These are phyloP conservation scores for Papilio aristodemus DNA, from an alignment of 1,140 invertebrate genomes.

Conservation along the genomic window DNA sequence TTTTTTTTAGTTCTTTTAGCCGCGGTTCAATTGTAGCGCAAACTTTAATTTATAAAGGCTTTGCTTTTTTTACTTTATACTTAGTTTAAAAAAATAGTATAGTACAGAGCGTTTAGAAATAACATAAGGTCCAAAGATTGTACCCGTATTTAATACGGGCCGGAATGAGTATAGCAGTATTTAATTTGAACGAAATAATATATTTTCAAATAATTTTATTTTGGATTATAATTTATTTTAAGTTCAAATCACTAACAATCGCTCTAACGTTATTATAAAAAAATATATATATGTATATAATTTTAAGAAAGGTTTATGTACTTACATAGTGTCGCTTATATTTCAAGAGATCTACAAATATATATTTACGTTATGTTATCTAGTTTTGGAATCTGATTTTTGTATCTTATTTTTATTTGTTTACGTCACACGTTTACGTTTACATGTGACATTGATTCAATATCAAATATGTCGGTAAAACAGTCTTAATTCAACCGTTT, in stretches of 20 bases:
- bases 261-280: constrained; percentile 49
- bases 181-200: constrained; percentile 50
- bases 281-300: too few relatives aligned
- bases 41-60: constrained; percentile 59
- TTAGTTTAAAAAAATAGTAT: constrained; percentile 51
- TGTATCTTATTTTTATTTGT: constrained; percentile 22
- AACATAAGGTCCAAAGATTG: constrained; percentile 74
- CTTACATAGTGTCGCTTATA: constrained; percentile 61
- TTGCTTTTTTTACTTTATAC: constrained; percentile 45
- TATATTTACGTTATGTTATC: constrained; percentile 53
- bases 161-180: constrained; percentile 66
- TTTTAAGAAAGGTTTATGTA: constrained; percentile 73
- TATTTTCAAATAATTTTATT: constrained; percentile 45
- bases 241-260: constrained; percentile 71
- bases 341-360: constrained; percentile 54
- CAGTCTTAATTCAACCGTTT: background rate
- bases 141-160: constrained; percentile 57
- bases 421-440: too few relatives aligned
- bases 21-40: constrained; percentile 51
- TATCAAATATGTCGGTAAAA: background rate
- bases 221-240: constrained; percentile 59
- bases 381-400: constrained; percentile 35
- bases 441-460: too few relatives aligned
- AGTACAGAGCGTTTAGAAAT: constrained; percentile 61
- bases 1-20: constrained; percentile 38